phyloP scores from a whole-genome alignment of 2,797 vertebrate species.

The Sardinella longiceps region DNA sequence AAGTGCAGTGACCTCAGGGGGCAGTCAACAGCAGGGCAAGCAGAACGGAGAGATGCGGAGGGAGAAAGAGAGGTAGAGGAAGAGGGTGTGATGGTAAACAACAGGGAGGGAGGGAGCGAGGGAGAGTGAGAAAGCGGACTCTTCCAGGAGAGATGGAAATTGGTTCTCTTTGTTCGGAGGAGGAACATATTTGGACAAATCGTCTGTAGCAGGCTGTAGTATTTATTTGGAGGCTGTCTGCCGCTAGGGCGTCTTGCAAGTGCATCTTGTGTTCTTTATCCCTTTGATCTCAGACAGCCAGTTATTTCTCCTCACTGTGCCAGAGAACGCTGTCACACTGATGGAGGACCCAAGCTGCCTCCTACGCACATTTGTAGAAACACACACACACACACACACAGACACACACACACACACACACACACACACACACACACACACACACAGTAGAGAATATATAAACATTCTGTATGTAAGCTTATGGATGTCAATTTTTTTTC shows the following conservation, averaged over 20 bases:
- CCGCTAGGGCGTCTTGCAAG: conserved; percentile 49
- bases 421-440: conserved; percentile 17
- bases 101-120: not conserved
- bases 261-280: conserved; percentile 53
- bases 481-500: not conserved
- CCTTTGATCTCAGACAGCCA: conserved; percentile 63
- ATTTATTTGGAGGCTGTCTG: conserved; percentile 59
- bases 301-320: conserved; percentile 49
- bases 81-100: conserved; percentile 5
- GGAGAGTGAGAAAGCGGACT: conserved; percentile 11
- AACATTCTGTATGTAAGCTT: not conserved
- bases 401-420: not conserved
- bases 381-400: not conserved
- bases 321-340: conserved; percentile 43
- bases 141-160: conserved; percentile 47
- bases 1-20: not conserved
- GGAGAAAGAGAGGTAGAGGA: not conserved
- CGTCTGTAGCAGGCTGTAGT: conserved; percentile 33
- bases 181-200: conserved; percentile 54
- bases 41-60: not conserved
- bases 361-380: conserved; percentile 13
- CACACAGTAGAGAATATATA: not conserved
- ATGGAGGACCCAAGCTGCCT: conserved; percentile 31
- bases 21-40: not conserved
- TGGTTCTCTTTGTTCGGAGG: conserved; percentile 50